Base-by-base conservation (phyloP, 2,113 vertebrate genomes). In the Neofelis nebulosa region DNA sequence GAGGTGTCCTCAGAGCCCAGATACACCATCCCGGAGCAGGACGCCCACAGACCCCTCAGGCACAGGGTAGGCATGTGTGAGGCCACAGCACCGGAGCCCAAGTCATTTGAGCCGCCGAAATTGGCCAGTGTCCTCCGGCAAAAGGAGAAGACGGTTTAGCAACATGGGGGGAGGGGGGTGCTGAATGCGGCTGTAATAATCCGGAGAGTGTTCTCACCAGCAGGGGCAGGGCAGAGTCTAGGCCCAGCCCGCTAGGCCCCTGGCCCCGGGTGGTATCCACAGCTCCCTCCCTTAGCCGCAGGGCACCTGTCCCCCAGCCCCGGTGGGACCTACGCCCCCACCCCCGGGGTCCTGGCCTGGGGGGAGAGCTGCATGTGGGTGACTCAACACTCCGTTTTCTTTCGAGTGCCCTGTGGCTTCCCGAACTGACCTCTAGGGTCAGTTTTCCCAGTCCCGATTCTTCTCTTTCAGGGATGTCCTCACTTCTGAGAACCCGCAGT, bases 401-500 rank as follows among this genome's bases (percentile, higher is more conserved):
- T 76, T 23, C 27, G 27, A 4, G 41, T 31, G 74, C 74, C 65
- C 29, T 65, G 27, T 29, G 65, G 65, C 29, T 66, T 14, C 29
- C 65, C 0, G 29, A 29, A 33, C 65, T 66, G 65, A 5, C 65
- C 74, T 50, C 41, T 10, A 52, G 76, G 29, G 18, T 21, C 74
- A 8, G 74, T 50, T 16, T 13, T 18, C 29, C 48, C 16, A 3
- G 45, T 79, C 18, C 29, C 19, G 0, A 21, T 15, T 38, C 45
- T 55, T 57, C 33, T 27, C 36, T 82, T 15, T 29, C 25, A 19
- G 29, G 2, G 0, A 66, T 4, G 4, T 27, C 31, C 52, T 12
- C 1, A 2, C 27, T 3, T 36, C 14, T 2, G 12, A 36, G 5
- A 52, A 15, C 55, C n/a, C 48, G 5, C 4, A 19, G 33, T 3